Evolutionary conservation across 1,140 invertebrate genomes (phyloP).

Genomic region (Cherax destructor): DNA sequence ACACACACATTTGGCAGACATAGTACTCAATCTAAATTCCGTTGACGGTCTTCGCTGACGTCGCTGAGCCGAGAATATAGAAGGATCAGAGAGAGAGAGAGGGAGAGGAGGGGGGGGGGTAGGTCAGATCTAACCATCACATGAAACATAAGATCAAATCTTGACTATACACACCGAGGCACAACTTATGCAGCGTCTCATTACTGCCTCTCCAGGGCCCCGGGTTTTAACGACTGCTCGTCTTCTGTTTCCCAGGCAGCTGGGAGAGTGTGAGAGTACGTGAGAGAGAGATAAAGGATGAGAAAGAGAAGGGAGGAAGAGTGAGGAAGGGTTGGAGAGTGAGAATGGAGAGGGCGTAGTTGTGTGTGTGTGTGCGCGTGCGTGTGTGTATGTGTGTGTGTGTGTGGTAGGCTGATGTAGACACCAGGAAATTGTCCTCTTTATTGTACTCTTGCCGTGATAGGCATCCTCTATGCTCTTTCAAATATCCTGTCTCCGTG

Average conservation of each 20-base stretch:
- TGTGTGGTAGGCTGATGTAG: too few species aligned
- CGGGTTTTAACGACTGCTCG: too few species aligned
- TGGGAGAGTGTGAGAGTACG: background rate
- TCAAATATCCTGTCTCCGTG: too few species aligned
- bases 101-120: background rate
- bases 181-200: background rate
- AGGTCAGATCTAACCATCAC: background rate
- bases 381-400: too few species aligned
- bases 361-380: too few species aligned
- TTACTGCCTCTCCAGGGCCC: background rate
- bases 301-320: background rate
- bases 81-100: background rate
- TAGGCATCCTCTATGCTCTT: too few species aligned
- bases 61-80: too few species aligned
- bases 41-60: too few species aligned
- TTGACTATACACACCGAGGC: background rate
- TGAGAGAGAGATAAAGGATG: background rate
- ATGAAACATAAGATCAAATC: background rate
- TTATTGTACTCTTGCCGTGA: too few species aligned
- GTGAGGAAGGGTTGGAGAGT: background rate
- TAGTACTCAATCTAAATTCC: too few species aligned
- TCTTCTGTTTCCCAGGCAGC: background rate
- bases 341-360: background rate
- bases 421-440: too few species aligned
- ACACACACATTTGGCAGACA: too few species aligned